Evolutionary conservation across 2,888 invertebrate species (phyloP).

Genomic region (Tiphia femorata): DNA sequence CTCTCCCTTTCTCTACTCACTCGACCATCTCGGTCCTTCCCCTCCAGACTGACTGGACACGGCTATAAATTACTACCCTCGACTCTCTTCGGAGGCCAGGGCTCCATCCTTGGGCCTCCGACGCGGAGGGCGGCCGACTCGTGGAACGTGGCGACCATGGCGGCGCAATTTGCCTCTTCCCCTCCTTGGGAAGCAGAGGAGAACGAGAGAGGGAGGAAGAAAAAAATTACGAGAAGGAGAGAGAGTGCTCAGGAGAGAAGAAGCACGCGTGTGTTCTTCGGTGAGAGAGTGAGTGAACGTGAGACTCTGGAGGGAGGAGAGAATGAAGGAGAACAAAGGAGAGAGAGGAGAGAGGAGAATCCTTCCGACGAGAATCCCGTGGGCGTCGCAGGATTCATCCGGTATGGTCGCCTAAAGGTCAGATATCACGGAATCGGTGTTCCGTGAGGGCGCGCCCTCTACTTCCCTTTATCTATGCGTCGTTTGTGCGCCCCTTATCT

Average conservation of each 20-base stretch:
- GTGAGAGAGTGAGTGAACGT: background rate
- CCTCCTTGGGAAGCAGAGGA: background rate
- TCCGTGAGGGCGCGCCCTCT: too few relatives aligned
- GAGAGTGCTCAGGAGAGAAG: background rate
- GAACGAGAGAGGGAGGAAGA: background rate
- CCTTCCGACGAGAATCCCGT: conserved; percentile 19
- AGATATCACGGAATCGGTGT: too few relatives aligned
- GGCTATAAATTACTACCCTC: conserved; percentile 40
- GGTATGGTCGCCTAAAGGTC: conserved; percentile 17
- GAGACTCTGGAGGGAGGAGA: background rate
- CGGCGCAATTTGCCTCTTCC: conserved; percentile 13
- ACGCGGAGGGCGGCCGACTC: conserved; percentile 8
- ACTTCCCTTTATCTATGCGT: too few relatives aligned
- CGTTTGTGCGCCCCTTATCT: too few relatives aligned
- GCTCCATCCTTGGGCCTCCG: conserved; percentile 1
- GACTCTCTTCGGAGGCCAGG: conserved; percentile 13
- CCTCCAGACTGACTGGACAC: conserved; percentile 1
- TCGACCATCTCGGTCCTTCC: conserved; percentile 29
- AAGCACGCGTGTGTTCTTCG: background rate
- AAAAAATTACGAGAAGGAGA: background rate
- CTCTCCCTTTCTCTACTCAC: conserved; percentile 42
- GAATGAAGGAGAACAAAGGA: background rate
- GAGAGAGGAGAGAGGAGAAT: conserved; percentile 2
- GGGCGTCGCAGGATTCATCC: conserved; percentile 18
- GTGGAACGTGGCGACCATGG: conserved; percentile 21